Evolutionary conservation across 1,140 invertebrate genomes (phyloP).

Genomic region (Cydia pomonella): DNA sequence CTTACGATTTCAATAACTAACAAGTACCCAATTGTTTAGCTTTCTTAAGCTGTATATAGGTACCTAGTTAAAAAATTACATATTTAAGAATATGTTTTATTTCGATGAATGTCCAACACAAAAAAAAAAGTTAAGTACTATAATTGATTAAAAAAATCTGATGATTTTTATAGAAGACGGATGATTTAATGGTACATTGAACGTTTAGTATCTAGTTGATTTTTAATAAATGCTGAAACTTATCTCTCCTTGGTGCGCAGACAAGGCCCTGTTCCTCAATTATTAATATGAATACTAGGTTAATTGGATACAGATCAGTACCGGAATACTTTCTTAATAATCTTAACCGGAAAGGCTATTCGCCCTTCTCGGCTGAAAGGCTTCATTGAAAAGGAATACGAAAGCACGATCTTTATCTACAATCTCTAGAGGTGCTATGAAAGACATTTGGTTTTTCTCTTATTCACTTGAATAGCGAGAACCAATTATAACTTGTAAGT

Average conservation of each 20-base stretch:
- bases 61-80: too few relatives aligned
- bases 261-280: background rate
- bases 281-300: background rate
- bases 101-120: too few relatives aligned
- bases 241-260: background rate
- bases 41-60: too few relatives aligned
- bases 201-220: background rate
- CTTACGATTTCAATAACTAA: too few relatives aligned
- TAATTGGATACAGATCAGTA: background rate
- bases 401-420: slow-evolving; percentile 50
- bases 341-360: slow-evolving; percentile 10
- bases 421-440: slow-evolving; percentile 44
- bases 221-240: background rate
- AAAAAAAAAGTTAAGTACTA: too few relatives aligned
- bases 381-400: slow-evolving; percentile 32
- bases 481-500: slow-evolving; percentile 78
- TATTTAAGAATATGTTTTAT: too few relatives aligned
- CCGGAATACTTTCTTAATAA: background rate
- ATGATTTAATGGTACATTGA: too few relatives aligned
- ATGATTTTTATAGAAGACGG: too few relatives aligned
- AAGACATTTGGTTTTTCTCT: slow-evolving; percentile 58
- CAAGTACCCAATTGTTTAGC: too few relatives aligned
- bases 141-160: too few relatives aligned
- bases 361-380: background rate
- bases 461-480: slow-evolving; percentile 67